Evolutionary conservation across 2,797 vertebrate species (phyloP).

Genomic region (Notolabrus celidotus): DNA sequence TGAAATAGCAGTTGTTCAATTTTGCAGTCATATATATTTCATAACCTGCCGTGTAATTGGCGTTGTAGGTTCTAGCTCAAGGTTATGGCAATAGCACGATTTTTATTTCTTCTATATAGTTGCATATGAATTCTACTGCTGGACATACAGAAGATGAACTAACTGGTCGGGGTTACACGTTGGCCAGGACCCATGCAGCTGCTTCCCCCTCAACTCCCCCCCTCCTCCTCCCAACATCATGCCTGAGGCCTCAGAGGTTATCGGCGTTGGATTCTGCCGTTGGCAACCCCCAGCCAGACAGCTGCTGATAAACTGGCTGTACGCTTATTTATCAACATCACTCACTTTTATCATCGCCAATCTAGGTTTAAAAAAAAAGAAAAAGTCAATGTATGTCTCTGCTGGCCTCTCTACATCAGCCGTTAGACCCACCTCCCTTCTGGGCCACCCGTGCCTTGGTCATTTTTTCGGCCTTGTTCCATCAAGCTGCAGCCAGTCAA

Average conservation of each 20-base stretch:
- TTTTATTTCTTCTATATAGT: not conserved
- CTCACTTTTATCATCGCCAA: conserved; percentile 80
- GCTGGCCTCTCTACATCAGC: conserved; percentile 65
- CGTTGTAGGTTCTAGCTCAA: no score
- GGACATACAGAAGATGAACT: conserved; percentile 50
- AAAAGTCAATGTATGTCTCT: conserved; percentile 70
- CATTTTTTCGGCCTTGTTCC: conserved; percentile 60
- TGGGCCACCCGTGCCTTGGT: conserved; percentile 48
- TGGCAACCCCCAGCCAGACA: conserved; percentile 76
- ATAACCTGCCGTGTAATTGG: no score
- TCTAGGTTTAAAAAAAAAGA: conserved; percentile 68
- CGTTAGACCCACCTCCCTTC: conserved; percentile 62
- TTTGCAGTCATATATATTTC: conserved; percentile 1
- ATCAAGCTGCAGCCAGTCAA: conserved; percentile 65
- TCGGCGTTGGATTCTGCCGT: conserved; percentile 71
- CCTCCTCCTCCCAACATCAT: conserved; percentile 58
- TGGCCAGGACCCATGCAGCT: conserved; percentile 52
- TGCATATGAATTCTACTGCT: conserved; percentile 18
- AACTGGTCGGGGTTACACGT: conserved; percentile 35
- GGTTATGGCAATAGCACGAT: not conserved
- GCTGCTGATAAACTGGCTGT: conserved; percentile 80
- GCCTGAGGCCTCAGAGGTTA: conserved; percentile 78
- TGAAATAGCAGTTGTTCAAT: not conserved
- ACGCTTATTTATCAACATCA: conserved; percentile 82
- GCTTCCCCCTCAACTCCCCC: conserved; percentile 13